phyloP scores from a whole-genome alignment of 2,888 invertebrate species.

The Cordilura impudica region DNA sequence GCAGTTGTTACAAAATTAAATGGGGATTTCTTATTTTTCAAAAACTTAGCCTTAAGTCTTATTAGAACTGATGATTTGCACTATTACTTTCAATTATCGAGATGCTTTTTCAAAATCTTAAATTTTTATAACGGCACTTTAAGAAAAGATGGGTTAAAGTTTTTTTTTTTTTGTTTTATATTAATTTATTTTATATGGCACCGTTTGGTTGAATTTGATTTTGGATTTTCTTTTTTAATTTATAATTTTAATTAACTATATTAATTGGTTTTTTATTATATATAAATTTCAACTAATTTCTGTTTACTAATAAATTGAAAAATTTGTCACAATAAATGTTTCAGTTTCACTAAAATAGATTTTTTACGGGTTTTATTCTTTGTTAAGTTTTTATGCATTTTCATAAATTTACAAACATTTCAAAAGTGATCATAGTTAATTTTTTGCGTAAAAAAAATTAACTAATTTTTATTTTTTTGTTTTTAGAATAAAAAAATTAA shows the following conservation, averaged over 20 bases:
- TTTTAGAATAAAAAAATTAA: not conserved
- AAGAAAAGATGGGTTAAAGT: not conserved
- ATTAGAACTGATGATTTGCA: conserved; percentile 9
- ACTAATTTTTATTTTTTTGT: not conserved
- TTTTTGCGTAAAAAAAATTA: not conserved
- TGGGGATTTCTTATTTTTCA: no score
- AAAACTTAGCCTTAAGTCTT: not conserved
- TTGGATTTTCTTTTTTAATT: conserved; percentile 19
- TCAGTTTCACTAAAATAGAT: conserved; percentile 47
- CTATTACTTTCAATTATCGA: not conserved
- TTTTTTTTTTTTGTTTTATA: not conserved
- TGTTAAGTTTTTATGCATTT: conserved; percentile 76
- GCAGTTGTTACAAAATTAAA: conserved; percentile 4
- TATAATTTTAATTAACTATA: conserved; percentile 28
- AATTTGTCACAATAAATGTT: conserved; percentile 68
- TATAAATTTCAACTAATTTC: conserved; percentile 29
- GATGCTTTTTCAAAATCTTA: not conserved
- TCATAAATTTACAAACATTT: conserved; percentile 69
- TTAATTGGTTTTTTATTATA: conserved; percentile 29
- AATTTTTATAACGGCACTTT: conserved; percentile 19
- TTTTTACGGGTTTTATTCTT: conserved; percentile 75
- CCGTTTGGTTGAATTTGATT: conserved; percentile 7
- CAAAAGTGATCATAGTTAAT: conserved; percentile 56
- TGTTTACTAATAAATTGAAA: conserved; percentile 25
- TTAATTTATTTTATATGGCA: conserved; percentile 41